Percentiles rank a stretch among this genome's conserved stretches.
phyloP scores from a whole-genome alignment of 2,113 vertebrate species.

The Aegotheles bennettii region DNA sequence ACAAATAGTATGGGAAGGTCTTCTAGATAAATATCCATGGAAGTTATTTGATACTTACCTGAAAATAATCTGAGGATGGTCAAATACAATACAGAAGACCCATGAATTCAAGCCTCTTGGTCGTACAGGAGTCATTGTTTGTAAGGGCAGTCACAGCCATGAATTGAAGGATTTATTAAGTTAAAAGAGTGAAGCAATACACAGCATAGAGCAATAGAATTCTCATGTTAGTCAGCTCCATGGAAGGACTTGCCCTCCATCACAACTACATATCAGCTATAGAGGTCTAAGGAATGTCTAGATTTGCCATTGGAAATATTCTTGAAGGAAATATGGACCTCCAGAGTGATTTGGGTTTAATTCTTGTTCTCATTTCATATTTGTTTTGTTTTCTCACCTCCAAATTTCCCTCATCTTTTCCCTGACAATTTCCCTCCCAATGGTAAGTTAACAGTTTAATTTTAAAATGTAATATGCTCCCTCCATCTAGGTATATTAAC shows the following conservation, averaged over 20 bases:
- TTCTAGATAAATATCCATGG: neutral
- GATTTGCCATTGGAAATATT: neutral
- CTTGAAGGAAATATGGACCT: neutral
- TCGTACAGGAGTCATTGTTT: neutral
- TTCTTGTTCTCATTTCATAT: neutral
- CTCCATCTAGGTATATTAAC: neutral
- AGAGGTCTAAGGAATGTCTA: neutral
- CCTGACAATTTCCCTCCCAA: neutral
- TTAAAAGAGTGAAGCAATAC: neutral
- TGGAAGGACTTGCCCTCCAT: neutral
- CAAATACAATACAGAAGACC: neutral
- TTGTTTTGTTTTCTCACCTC: neutral
- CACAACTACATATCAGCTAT: neutral
- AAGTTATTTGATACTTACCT: neutral
- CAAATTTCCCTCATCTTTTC: neutral
- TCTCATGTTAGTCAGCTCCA: neutral
- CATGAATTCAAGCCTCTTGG: neutral
- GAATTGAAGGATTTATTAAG: neutral
- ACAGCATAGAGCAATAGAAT: neutral
- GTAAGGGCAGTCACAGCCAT: neutral
- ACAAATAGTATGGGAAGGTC: neutral
- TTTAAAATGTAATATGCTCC: neutral
- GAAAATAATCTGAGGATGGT: neutral
- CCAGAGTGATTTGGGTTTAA: neutral
- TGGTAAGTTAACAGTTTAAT: neutral